These are phyloP conservation scores for Phycodurus eques DNA, from an alignment of 2,113 vertebrate genomes.

Conservation along the genomic window DNA sequence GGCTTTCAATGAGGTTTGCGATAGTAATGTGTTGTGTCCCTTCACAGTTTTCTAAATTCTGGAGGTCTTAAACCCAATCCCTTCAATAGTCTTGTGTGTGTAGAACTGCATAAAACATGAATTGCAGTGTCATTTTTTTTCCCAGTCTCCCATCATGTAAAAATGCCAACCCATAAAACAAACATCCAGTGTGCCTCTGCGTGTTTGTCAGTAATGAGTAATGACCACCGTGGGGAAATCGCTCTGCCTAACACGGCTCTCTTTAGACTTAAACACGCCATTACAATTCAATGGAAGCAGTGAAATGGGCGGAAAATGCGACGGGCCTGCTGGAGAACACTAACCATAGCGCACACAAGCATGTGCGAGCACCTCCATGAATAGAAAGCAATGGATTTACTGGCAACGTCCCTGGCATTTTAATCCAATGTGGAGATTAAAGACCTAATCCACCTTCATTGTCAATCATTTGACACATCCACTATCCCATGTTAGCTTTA, in stretches of 20 bases:
- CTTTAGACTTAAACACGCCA: constrained; percentile 60
- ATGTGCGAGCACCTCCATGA: constrained; percentile 44
- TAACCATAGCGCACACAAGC: constrained; percentile 61
- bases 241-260: constrained; percentile 46
- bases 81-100: not conserved
- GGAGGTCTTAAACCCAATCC: not conserved
- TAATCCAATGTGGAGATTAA: constrained; percentile 72
- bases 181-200: constrained; percentile 31
- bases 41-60: not conserved
- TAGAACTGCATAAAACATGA: not conserved
- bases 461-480: constrained; percentile 46
- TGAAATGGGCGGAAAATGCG: constrained; percentile 65
- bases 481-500: constrained; percentile 19
- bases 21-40: too few relatives aligned
- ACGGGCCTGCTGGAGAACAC: constrained; percentile 74
- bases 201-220: constrained; percentile 35
- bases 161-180: constrained; percentile 23
- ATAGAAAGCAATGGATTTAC: constrained; percentile 73
- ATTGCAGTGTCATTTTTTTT: not conserved
- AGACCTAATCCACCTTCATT: constrained; percentile 58
- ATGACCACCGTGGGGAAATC: constrained; percentile 34
- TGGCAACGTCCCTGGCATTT: constrained; percentile 63
- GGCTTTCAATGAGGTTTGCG: too few relatives aligned
- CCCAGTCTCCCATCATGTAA: not conserved
- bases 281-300: constrained; percentile 56